These are phyloP conservation scores for Burhinus oedicnemus DNA, from an alignment of 2,113 vertebrate species.

Conservation along the genomic window DNA sequence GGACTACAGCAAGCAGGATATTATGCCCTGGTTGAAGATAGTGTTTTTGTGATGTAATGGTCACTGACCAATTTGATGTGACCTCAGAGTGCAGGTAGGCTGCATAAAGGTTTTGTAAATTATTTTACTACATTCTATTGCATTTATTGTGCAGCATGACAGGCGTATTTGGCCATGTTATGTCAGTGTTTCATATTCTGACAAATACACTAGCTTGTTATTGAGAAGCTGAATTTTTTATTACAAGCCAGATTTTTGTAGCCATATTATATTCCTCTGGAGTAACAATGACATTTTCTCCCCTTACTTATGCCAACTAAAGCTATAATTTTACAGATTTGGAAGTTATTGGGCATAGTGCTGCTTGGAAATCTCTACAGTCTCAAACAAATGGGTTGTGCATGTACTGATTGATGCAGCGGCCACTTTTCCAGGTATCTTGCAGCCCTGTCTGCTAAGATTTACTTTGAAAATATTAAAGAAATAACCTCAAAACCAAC, in stretches of 20 bases:
- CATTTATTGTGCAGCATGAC: not conserved
- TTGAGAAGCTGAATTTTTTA: not conserved
- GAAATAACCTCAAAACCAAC: not conserved
- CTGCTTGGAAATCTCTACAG: not conserved
- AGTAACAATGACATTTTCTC: not conserved
- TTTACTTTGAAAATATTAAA: not conserved
- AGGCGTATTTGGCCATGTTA: not conserved
- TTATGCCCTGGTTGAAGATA: not conserved
- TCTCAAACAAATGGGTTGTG: not conserved
- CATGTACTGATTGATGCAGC: not conserved
- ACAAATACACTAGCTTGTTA: not conserved
- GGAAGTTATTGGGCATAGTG: not conserved
- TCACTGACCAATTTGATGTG: not conserved
- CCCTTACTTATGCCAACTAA: not conserved
- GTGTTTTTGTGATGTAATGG: not conserved
- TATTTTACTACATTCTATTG: not conserved
- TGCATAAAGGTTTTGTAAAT: not conserved
- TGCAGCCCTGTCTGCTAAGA: not conserved
- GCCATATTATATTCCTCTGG: not conserved
- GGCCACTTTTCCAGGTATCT: not conserved
- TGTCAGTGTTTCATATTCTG: not conserved
- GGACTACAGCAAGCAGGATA: not conserved
- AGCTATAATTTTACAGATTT: not conserved
- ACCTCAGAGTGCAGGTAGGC: not conserved
- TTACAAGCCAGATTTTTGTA: not conserved